Percentiles rank a stretch among this genome's conserved stretches.
phyloP scores from a whole-genome alignment of 1,140 invertebrate genomes.

The Ceratina australensis region DNA sequence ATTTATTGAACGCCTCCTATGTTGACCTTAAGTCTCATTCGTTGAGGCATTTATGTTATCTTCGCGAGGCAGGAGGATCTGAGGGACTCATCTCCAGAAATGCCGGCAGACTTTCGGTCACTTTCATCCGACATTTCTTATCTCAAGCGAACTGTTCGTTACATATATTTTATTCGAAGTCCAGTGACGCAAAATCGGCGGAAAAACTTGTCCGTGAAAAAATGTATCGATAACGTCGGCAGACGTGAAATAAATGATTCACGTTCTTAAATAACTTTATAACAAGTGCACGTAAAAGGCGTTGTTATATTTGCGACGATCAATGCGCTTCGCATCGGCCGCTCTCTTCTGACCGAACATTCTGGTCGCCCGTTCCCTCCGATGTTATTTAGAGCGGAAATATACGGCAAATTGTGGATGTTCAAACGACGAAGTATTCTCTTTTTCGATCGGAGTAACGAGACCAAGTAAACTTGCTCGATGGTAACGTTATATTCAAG shows the following conservation, averaged over 20 bases:
- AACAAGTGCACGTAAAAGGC: background rate
- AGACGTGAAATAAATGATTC: no score
- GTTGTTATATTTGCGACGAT: background rate
- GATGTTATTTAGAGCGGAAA: conserved; percentile 9
- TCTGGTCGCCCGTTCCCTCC: background rate
- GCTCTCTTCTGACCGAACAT: conserved; percentile 8
- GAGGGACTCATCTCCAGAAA: background rate
- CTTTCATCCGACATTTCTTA: no score
- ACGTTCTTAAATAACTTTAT: background rate
- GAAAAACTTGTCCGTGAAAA: no score
- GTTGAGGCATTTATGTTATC: conserved; percentile 2
- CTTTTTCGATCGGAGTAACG: conserved; percentile 8
- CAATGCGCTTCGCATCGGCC: conserved; percentile 1
- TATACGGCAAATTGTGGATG: conserved; percentile 12
- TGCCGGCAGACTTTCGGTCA: background rate
- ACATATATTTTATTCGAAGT: no score
- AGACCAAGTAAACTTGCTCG: conserved; percentile 5
- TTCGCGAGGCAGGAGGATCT: background rate
- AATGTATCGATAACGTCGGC: no score
- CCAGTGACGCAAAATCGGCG: no score
- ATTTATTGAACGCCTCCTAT: background rate
- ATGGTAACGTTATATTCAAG: background rate
- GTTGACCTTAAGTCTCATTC: background rate
- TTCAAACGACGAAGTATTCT: conserved; percentile 7
- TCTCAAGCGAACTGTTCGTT: no score